Base-by-base conservation (phyloP, 30 jellyfish, hydroid and myxozoan species). In the Hydractinia echinata region DNA sequence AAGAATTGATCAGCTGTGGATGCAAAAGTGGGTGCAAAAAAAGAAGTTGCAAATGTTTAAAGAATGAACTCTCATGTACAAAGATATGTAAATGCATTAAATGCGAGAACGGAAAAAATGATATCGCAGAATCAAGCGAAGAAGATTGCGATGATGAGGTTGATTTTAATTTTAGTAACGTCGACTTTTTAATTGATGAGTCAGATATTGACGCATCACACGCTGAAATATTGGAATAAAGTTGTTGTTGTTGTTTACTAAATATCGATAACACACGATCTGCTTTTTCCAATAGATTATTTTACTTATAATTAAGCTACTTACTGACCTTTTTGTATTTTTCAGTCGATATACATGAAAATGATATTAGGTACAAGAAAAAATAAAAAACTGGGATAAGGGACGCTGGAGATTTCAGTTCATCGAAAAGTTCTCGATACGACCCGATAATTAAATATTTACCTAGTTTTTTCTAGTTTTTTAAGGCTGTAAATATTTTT, bases 51-150 rank as follows among this genome's bases (percentile, higher is more conserved):
- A 4, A 81, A 19, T 86, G 95, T 76, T 50, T 15, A n/a, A 86
- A 86, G 71, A 74, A 60, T 51, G 76, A 62, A 13, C 53, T n/a
- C 30, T 54, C 21, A 54, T 86, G 95, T 82, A 79, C 67, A 44
- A 86, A 66, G 67, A 56, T 70, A 60, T 86, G 95, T 73, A 73
- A 76, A 68, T 86, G 95, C n/a, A n/a, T n/a, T n/a, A n/a, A n/a
- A n/a, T n/a, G n/a, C n/a, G n/a, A n/a, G n/a, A n/a, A n/a, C n/a
- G n/a, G n/a, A n/a, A n/a, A n/a, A n/a, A n/a, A n/a, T n/a, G n/a
- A n/a, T n/a, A n/a, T n/a, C n/a, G n/a, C 76, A 55, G 44, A 30
- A 64, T 44, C 7, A n/a, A 51, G 7, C 18, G 2, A 64, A 6
- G 39, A 6, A 6, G 74, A 64, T 6, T n/a, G 74, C 74, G 74